Evolutionary conservation across 2,113 vertebrate genomes (phyloP).

Genomic region (Pterocles burchelli): DNA sequence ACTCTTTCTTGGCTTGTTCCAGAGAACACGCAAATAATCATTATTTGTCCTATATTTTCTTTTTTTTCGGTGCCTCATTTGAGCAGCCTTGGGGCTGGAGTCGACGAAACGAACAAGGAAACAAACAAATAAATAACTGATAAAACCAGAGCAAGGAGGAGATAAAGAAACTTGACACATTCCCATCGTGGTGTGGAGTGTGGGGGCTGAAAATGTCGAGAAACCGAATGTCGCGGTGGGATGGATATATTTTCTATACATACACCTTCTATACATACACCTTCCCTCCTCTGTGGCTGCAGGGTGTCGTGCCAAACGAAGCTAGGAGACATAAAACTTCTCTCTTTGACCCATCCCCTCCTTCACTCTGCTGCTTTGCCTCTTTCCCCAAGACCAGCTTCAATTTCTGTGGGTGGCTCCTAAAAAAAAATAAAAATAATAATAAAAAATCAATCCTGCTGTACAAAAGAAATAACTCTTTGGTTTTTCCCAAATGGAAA

Average conservation of each 20-base stretch:
- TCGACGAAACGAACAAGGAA: background rate
- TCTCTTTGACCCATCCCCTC: background rate
- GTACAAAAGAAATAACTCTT: background rate
- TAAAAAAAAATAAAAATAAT: background rate
- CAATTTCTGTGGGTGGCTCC: background rate
- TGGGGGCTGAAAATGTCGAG: background rate
- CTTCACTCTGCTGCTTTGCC: background rate
- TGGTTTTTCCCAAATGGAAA: background rate
- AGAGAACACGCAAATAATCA: conserved; percentile 30
- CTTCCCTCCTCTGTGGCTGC: background rate
- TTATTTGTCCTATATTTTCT: conserved; percentile 21
- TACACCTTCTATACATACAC: too few species aligned
- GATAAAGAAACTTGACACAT: background rate
- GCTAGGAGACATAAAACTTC: background rate
- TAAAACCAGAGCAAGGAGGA: background rate
- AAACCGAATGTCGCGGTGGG: background rate
- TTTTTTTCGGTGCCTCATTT: background rate
- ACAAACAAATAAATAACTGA: conserved; percentile 16
- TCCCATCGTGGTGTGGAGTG: background rate
- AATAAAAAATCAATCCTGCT: too few species aligned
- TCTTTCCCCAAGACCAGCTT: background rate
- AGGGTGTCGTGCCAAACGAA: background rate
- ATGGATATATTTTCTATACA: background rate
- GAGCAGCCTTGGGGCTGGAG: background rate
- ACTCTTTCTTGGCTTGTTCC: conserved; percentile 3